phyloP scores from a whole-genome alignment of 30 jellyfish, hydroid and myxozoan genomes.

The Phacellophora camtschatica region DNA sequence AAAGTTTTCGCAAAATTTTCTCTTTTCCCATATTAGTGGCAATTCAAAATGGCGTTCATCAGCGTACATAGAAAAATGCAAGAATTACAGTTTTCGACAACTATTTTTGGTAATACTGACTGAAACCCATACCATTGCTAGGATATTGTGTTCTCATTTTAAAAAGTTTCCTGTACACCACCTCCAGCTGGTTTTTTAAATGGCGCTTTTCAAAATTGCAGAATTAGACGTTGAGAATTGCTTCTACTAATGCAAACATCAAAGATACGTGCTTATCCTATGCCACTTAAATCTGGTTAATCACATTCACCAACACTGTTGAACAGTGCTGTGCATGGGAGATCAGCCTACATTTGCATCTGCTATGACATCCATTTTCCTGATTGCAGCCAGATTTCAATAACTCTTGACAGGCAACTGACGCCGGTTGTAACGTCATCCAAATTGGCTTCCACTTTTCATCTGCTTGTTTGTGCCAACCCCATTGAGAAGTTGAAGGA shows the following conservation, averaged over 20 bases:
- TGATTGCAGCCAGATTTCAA: neutral
- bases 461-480: neutral
- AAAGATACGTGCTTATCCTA: neutral
- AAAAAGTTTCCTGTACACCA: neutral
- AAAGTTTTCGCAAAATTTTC: no score
- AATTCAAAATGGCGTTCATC: no score
- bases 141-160: no score
- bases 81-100: no score
- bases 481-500: conserved; percentile 23
- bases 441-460: neutral
- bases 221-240: neutral
- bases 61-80: no score
- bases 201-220: neutral
- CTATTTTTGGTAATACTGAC: no score
- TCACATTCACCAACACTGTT: neutral
- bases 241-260: neutral
- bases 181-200: neutral
- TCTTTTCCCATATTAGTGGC: no score
- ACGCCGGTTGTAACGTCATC: neutral
- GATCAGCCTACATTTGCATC: neutral
- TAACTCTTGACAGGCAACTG: neutral
- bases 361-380: neutral
- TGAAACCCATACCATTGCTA: no score
- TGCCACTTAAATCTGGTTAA: neutral
- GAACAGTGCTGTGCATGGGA: neutral